Evolutionary conservation across 1,140 invertebrate species (phyloP), one percentile per base, ranked within the genome.

Genomic region (Lysiphlebus fabarum): DNA sequence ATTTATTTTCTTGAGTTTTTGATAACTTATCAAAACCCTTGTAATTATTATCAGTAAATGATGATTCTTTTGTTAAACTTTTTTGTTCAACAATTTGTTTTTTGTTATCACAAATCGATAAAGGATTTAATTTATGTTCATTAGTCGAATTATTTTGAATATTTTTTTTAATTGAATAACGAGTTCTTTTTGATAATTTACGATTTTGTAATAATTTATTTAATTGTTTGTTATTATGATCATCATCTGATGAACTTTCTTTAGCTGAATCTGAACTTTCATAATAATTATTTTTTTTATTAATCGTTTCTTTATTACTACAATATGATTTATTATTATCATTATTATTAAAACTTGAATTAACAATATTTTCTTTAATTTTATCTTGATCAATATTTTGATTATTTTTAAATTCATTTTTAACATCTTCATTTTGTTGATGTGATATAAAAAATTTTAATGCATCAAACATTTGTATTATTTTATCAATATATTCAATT

Each of bases 401-500:
- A 42, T 56, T 37, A 1, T 40, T 2, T 40, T 41, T 40, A 53
- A 40, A 41, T 47, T 12, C 10, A 37, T 11, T 50, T 55, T 37
- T 51, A 43, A 6, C 41, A 47, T 42, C 41, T 41, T 55, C 36
- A 11, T 49, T 11, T 2, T 56, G 26, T 42, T 34, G 53, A 26
- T 70, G 64, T 5, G 63, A 66, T 1, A 70, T 12, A 34, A 73
- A 9, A 61, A 67, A 69, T 12, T 68, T 66, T 26, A 73, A 60
- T 10, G 60, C 66, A 40, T 70, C 61, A 11, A 74, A 48, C 49
- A 74, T 63, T 11, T 70, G 50, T 38, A 65, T 50, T 45, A 77
- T 62, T 53, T 71, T 71, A 17, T 61, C 47, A 1, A 74, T 61
- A 14, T 71, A 75, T 8, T 70, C 50, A 9, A 61, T n/a, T 10